Percentiles rank a stretch among this genome's conserved stretches.
These are phyloP conservation scores for Drosophila nr. perissopoda DNA, from an alignment of 2,888 invertebrate genomes.

Conservation along the genomic window DNA sequence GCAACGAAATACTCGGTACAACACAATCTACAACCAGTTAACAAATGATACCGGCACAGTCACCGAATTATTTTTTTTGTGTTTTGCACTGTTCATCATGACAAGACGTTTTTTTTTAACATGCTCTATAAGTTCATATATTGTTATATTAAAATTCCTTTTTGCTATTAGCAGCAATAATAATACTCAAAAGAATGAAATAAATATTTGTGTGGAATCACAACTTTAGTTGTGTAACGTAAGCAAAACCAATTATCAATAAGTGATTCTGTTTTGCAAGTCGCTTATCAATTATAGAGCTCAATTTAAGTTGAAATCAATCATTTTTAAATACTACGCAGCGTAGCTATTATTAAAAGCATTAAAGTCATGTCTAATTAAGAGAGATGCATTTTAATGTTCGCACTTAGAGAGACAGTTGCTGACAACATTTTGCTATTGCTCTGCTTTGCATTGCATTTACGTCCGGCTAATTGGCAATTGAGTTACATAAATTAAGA, in stretches of 20 bases:
- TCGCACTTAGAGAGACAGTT: conserved; percentile 41
- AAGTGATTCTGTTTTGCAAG: background rate
- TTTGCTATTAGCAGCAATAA: background rate
- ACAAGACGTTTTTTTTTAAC: background rate
- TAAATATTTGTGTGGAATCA: background rate
- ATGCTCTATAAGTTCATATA: background rate
- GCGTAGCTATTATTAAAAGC: conserved; percentile 13
- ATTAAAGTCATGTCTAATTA: conserved; percentile 15
- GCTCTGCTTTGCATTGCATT: conserved; percentile 8
- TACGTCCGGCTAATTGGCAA: conserved; percentile 63
- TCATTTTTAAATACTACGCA: background rate
- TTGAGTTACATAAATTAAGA: conserved; percentile 68
- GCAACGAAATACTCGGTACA: background rate
- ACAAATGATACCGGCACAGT: background rate
- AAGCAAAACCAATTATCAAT: background rate
- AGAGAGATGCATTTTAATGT: conserved; percentile 24
- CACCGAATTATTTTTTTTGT: background rate
- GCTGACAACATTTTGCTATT: conserved; percentile 4
- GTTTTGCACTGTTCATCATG: no score
- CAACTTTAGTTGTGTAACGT: background rate
- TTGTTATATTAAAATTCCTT: background rate
- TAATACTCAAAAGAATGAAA: background rate
- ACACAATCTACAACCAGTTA: background rate
- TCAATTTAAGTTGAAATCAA: background rate
- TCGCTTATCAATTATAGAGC: background rate